Evolutionary conservation across 2,888 invertebrate species (phyloP).

Genomic region (Drosophila villosipedis): DNA sequence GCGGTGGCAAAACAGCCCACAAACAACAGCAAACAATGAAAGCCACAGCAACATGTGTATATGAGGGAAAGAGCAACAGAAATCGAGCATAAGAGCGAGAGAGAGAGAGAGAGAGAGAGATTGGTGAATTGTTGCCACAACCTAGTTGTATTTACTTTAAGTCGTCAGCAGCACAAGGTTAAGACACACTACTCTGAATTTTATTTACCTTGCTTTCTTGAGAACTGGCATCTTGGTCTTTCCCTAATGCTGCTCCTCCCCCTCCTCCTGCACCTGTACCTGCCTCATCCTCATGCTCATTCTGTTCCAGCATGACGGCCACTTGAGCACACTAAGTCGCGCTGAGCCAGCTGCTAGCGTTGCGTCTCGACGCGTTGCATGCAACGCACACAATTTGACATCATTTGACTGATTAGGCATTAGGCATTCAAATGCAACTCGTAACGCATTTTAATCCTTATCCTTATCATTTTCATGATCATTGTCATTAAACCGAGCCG

Average conservation of each 20-base stretch:
- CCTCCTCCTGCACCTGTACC: neutral
- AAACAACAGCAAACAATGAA: conserved; percentile 55
- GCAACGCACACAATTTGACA: conserved; percentile 61
- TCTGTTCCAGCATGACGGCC: conserved; percentile 26
- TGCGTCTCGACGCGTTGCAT: conserved; percentile 13
- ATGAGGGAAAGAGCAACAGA: neutral
- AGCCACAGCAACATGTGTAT: conserved; percentile 44
- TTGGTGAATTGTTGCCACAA: conserved; percentile 10
- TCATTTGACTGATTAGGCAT: conserved; percentile 62
- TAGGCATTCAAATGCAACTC: conserved; percentile 19
- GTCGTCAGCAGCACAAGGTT: conserved; percentile 66
- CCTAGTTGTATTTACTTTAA: conserved; percentile 58
- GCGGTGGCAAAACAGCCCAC: conserved; percentile 24
- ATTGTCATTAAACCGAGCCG: conserved; percentile 20
- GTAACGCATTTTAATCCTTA: conserved; percentile 53
- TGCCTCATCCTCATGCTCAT: conserved; percentile 3
- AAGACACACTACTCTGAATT: conserved; percentile 59
- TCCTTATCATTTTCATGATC: conserved; percentile 53
- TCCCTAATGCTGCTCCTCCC: neutral
- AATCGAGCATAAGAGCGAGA: neutral
- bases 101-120: conserved; percentile 2
- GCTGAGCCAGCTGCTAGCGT: conserved; percentile 31
- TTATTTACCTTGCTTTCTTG: conserved; percentile 61
- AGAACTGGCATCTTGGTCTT: conserved; percentile 1
- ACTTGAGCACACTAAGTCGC: conserved; percentile 66